phyloP scores from a whole-genome alignment of 2,113 vertebrate species.

The Turnix velox region DNA sequence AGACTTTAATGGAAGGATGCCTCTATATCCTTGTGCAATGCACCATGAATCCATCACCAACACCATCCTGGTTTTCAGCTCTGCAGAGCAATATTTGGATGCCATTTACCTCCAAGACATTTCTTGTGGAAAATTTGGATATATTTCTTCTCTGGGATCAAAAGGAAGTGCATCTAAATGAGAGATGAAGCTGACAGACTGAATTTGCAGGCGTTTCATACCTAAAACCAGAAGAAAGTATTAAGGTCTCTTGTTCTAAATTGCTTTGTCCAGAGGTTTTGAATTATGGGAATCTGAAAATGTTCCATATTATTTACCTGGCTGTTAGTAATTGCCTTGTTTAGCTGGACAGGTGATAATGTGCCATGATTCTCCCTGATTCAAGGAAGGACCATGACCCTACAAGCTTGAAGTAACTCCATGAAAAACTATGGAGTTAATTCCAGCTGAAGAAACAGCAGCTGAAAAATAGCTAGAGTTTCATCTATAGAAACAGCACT shows the following conservation, averaged over 20 bases:
- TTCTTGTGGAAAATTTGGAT: constrained; percentile 67
- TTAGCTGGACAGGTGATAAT: neutral
- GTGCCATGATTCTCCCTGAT: constrained; percentile 7
- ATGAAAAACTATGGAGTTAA: neutral
- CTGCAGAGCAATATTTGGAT: constrained; percentile 66
- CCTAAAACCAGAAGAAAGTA: neutral
- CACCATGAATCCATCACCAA: constrained; percentile 63
- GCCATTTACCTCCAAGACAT: constrained; percentile 57
- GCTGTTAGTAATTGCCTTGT: neutral
- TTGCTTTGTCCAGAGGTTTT: neutral
- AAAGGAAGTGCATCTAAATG: constrained; percentile 56
- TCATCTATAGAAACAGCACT: neutral
- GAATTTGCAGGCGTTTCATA: constrained; percentile 43
- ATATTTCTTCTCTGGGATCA: constrained; percentile 53
- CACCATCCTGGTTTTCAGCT: constrained; percentile 65
- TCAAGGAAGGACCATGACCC: neutral
- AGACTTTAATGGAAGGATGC: constrained; percentile 58
- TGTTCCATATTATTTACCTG: neutral
- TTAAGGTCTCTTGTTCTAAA: constrained; percentile 11
- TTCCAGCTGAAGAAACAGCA: neutral
- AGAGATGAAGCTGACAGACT: constrained; percentile 46
- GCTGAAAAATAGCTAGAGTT: neutral
- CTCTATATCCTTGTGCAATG: constrained; percentile 47
- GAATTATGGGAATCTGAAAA: neutral
- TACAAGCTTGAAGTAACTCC: neutral